Evolutionary conservation across 2,113 vertebrate genomes (phyloP), one percentile per base, ranked within the genome.

Genomic region (Acanthisitta chloris): DNA sequence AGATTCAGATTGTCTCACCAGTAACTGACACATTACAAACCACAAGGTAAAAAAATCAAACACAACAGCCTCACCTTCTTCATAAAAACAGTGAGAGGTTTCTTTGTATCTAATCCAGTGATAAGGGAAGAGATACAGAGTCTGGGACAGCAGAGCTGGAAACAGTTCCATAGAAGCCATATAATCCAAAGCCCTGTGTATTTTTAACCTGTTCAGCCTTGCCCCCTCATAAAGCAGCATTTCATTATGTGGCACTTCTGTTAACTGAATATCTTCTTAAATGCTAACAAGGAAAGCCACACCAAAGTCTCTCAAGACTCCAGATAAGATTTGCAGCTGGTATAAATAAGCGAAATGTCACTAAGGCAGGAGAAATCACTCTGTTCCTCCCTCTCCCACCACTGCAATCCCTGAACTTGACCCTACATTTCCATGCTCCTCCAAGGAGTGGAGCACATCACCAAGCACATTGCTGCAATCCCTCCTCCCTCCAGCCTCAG

Each of bases 301-400:
- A 86, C 40, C 28, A 48, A 82, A 90, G 67, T 18, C 49, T 62
- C 45, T 38, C 66, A 38, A 66, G 46, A 29, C 20, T 78, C 43
- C 76, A 88, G 59, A 82, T 88, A 85, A 90, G 51, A 82, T 81
- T 78, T 86, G 64, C 86, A 88, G 87, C 64, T 93, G 42, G 64
- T 66, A 23, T 70, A 92, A 91, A 33, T 65, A 93, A 93, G 89
- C 46, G 66, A 94, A 94, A 92, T 71, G 85, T 91, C 67, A 78
- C 46, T 45, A 33, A 19, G 18, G 54, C 51, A 71, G 64, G 86
- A 83, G 69, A 76, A 93, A 64, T 74, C 0, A 0, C 61, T 74
- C 46, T 58, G 88, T 73, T 86, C 59, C 67, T 90, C 76, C 34
- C 20, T 52, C 67, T 76, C 14, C 62, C 17, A 77, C 52, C 1